Evolutionary conservation across 2,113 vertebrate genomes (phyloP), one percentile per base, ranked within the genome.

Genomic region (Saccopteryx leptura): DNA sequence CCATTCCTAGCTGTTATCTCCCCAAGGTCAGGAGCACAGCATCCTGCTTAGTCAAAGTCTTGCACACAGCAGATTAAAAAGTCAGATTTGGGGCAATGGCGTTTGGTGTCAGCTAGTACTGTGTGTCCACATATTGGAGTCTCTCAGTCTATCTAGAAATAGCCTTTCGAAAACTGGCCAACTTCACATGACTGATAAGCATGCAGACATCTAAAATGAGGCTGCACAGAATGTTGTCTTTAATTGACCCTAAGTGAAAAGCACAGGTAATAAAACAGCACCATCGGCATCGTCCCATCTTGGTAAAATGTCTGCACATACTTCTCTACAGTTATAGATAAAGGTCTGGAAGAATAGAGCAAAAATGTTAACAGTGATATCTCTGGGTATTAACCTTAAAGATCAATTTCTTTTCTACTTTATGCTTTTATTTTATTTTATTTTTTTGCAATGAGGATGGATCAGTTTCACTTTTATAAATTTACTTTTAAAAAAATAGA

Each of bases 401-500:
- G n/a, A 28, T 72, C 33, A 81, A 26, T 60, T 92, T 93, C 54
- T 65, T 87, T 84, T 50, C 26, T 72, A n/a, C 7, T 83, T 88
- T 48, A 76, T 92, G n/a, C 21, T 13, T 96, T 56, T 78, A 9
- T 33, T 26, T 1, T 86, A 3, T 7, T 52, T n/a, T 52, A 52
- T 84, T 33, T 72, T 65, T 91, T 66, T 86, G 19, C 7, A 68
- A 31, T 60, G 46, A 68, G 10, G 13, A 65, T 60, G 19, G 33
- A 69, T 74, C 50, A 10, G 12, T 56, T 94, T 95, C 15, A 58
- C 80, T 95, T 86, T 94, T 86, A 87, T 31, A 13, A 18, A 60
- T 94, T 95, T 12, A 58, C 80, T 95, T 86, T 94, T 81, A 87
- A 13, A 23, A 60, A 86, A 87, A 83, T 63, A 61, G 63, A 23